Conservation (phyloP, 2,888 invertebrate species). For the Diarsia brunnea region DNA sequence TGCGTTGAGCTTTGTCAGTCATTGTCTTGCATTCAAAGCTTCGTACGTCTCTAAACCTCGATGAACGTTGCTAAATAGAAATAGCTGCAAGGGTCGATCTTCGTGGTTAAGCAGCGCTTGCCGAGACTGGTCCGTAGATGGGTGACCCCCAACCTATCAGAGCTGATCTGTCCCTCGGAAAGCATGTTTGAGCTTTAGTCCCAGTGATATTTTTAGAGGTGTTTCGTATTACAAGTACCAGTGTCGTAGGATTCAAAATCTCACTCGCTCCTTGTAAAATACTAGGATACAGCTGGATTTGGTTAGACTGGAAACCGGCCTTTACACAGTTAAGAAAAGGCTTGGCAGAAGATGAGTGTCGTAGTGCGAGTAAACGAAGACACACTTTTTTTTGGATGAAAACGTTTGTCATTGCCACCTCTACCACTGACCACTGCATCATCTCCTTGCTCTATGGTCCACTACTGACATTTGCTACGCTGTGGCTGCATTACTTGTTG, state of each 20-base stretch:
- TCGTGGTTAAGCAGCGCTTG: neutral
- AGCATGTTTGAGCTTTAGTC: neutral
- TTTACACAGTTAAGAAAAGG: no score
- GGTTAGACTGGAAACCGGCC: neutral
- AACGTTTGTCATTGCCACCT: neutral
- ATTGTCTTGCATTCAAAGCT: neutral
- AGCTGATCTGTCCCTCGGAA: fast-evolving
- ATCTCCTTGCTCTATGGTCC: neutral
- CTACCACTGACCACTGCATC: neutral
- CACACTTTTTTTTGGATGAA: neutral
- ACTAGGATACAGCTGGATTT: neutral
- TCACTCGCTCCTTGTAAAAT: neutral
- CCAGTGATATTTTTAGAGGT: no score
- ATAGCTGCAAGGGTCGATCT: neutral
- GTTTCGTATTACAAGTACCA: neutral
- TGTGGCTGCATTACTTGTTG: constrained; percentile 47
- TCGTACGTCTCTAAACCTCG: neutral
- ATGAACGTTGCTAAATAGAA: neutral
- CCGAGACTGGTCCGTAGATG: neutral
- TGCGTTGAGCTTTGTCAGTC: neutral
- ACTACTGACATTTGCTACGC: constrained; percentile 39
- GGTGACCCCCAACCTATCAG: neutral
- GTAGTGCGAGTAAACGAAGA: neutral
- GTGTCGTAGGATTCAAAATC: neutral
- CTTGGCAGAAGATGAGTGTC: neutral